A percentile compares a stretch with the other conserved stretches of the same genome.
Conservation (phyloP, 2,797 vertebrate species). For the Pampus argenteus region DNA sequence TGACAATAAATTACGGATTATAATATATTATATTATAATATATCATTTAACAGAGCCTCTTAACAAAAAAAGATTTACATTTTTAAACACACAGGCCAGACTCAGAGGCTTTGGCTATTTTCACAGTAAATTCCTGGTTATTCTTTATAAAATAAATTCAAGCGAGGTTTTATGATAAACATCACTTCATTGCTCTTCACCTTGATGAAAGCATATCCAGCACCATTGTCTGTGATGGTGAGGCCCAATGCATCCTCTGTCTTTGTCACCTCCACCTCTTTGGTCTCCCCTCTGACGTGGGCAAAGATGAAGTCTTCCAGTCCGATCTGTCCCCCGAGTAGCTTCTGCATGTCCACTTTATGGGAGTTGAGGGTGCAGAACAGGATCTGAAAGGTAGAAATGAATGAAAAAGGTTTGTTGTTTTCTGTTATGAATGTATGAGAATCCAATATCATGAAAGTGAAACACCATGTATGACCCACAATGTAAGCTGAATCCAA, state of each 20-base stretch:
- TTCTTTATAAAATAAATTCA: neutral
- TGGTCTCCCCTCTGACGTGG: slow-evolving; percentile 93
- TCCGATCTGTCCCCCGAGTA: slow-evolving; percentile 96
- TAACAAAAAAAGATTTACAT: neutral
- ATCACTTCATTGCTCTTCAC: slow-evolving; percentile 63
- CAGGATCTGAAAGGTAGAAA: slow-evolving; percentile 86
- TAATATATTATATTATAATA: too few species aligned
- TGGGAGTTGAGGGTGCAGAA: slow-evolving; percentile 98
- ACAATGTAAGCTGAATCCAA: neutral
- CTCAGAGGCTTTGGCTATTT: neutral
- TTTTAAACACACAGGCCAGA: neutral
- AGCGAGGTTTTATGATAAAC: neutral
- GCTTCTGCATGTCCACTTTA: slow-evolving; percentile 98
- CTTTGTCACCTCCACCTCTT: slow-evolving; percentile 97
- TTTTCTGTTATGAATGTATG: neutral
- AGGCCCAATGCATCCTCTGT: slow-evolving; percentile 95
- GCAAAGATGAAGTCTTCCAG: slow-evolving; percentile 98
- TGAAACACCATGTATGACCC: neutral
- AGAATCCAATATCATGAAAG: neutral
- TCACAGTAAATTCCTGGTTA: neutral
- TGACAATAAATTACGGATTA: neutral
- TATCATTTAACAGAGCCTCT: neutral
- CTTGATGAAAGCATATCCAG: slow-evolving; percentile 98
- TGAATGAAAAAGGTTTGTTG: neutral
- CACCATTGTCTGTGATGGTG: slow-evolving; percentile 97